Base-by-base conservation (phyloP, 2,113 vertebrate species). In the human region DNA sequence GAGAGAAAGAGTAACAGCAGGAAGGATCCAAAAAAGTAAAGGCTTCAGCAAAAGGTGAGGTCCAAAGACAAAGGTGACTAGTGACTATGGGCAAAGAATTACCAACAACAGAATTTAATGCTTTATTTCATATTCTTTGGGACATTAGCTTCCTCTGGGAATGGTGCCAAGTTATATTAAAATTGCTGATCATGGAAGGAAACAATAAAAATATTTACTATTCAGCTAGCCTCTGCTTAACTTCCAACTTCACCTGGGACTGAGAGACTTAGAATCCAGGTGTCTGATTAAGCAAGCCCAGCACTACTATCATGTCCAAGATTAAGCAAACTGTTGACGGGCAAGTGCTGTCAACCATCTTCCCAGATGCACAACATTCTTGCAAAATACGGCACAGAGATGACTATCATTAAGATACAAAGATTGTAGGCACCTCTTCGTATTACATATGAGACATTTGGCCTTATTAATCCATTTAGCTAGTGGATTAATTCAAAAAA, bases 121-220 rank as follows among this genome's bases (percentile, higher is more conserved):
- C 81, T 94, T 96, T 90, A 88, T 81, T 84, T 92, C 91, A 78
- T 66, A 79, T 73, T 95, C 27, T 43, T 79, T 68, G 68, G 89
- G 55, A 73, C 76, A 89, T 70, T 78, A 68, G 22, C 52, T 94
- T 92, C 96, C 68, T 97, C 89, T 89, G 75, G 68, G 89, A 97
- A 96, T 7, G 22, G 75, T 84, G 93, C 91, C 89, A 85, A 95
- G 86, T 86, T 95, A 96, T 72, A 79, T 85, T 72, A 95, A 75
- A 97, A 97, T 52, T 97, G 85, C 93, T 93, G 73, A 89, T 89
- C 76, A 76, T 35, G 45, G 82, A 96, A 79, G 70, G 50, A 70
- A 96, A 95, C 25, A 94, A 89, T 48, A 89, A 68, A 96, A 89
- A 96, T 45, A 80, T 90, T 94, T 95, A 81, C 50, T 90, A 81